Percentiles rank a stretch among this genome's conserved stretches.
These are phyloP conservation scores for Digitonthophagus gazella DNA, from an alignment of 2,888 invertebrate genomes.

Conservation along the genomic window DNA sequence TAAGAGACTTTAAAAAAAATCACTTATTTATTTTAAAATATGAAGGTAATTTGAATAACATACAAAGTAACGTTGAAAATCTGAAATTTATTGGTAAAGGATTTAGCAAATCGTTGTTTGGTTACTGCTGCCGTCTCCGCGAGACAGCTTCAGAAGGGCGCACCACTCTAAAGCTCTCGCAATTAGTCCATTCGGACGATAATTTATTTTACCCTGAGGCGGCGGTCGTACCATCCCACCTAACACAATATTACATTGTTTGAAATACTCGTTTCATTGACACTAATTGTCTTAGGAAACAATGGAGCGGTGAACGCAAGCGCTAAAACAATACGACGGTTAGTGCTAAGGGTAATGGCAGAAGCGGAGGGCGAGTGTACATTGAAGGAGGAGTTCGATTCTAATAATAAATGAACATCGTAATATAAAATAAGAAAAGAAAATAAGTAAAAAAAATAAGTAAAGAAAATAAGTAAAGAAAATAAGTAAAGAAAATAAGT, in stretches of 20 bases:
- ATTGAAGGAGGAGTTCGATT: background rate
- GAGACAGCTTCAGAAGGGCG: background rate
- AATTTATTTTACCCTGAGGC: background rate
- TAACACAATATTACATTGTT: slow-evolving; percentile 16
- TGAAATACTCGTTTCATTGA: slow-evolving; percentile 13
- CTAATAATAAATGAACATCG: background rate
- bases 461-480: no score
- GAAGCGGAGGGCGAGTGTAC: background rate
- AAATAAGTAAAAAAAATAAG: no score
- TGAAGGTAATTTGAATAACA: no score
- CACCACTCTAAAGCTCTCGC: background rate
- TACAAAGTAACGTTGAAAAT: no score
- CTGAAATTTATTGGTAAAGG: background rate
- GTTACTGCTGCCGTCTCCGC: no score
- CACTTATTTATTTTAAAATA: no score
- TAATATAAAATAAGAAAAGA: no score
- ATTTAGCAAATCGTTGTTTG: no score
- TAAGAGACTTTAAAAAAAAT: no score
- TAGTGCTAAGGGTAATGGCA: background rate
- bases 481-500: no score
- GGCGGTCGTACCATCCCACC: slow-evolving; percentile 1
- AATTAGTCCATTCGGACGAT: background rate
- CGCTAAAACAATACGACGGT: background rate
- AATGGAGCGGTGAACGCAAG: background rate
- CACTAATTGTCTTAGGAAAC: slow-evolving; percentile 10